Base-by-base conservation (phyloP, 92 coral and sea anemone genomes). In the Bergia puertoricense region DNA sequence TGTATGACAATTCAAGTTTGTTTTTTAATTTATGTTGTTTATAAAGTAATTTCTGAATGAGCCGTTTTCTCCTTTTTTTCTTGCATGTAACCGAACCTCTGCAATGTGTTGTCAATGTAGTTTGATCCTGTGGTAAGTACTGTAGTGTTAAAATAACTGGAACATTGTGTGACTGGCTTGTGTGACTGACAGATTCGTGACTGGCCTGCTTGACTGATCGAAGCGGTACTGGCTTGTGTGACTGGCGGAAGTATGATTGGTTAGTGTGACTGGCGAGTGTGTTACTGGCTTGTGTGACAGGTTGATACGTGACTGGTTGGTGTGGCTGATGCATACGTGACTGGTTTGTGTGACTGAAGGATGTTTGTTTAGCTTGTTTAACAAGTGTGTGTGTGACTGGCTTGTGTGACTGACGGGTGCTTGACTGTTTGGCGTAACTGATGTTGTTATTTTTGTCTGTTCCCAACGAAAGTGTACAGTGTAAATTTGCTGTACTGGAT, bases 101-200 rank as follows among this genome's bases (percentile, higher is more conserved):
- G 9, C 45, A 14, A 6, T 54, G 51, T 20, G 56, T 15, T 20
- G n/a, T n/a, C 48, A 45, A 30, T 22, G 50, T 14, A 77, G 89
- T 74, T 74, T 74, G 82, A 77, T 43, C 89, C 81, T 30, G 82
- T 74, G 82, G 89, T 74, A 54, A 50, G 89, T 56, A 41, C 39
- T 76, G n/a, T 37, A 8, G 39, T 30, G 7, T 84, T 42, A 39
- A 22, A 41, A 46, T 50, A 41, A 20, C 41, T 18, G 5, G 50
- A 8, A 37, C 16, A 44, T 10, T 40, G 10, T 77, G 51, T 44
- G 11, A 38, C 46, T 13, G 44, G 6, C 20, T 76, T n/a, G 20
- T 66, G 54, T 10, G 65, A 10, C 50, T 3, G 50, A 46, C 8
- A 8, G 50, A 5, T 46, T 5, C 8, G 50, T 46, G 50, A 46